A percentile compares a stretch with the other conserved stretches of the same genome.
Evolutionary conservation across 2,888 invertebrate genomes (phyloP).

Genomic region (Lamellibrachia satsuma): DNA sequence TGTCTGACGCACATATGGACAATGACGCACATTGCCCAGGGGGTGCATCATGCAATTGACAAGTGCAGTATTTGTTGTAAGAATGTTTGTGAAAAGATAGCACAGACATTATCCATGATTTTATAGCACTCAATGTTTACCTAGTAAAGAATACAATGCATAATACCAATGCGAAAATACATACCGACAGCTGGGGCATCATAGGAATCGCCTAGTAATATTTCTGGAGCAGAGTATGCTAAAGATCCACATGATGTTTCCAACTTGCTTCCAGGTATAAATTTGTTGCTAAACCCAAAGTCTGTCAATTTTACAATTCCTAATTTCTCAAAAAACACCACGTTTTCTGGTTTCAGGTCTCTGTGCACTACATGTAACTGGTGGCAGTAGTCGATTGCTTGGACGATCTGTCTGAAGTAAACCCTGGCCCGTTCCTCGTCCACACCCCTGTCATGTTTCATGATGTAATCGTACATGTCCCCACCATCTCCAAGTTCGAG

Average conservation of each 20-base stretch:
- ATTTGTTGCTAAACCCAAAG: slow-evolving; percentile 91
- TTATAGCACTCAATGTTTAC: neutral
- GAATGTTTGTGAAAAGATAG: too few relatives aligned
- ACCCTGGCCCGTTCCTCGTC: slow-evolving; percentile 71
- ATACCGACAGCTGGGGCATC: slow-evolving; percentile 97
- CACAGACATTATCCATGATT: too few relatives aligned
- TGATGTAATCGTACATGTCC: slow-evolving; percentile 97
- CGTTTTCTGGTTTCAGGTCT: slow-evolving; percentile 99
- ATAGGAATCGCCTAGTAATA: slow-evolving; percentile 96
- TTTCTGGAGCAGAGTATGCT: slow-evolving; percentile 99
- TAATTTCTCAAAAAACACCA: slow-evolving; percentile 96
- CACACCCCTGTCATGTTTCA: slow-evolving; percentile 89
- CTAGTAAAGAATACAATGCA: slow-evolving; percentile 18
- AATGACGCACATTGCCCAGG: too few relatives aligned
- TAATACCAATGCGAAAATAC: slow-evolving; percentile 50
- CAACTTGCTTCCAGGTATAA: slow-evolving; percentile 90
- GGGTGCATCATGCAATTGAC: too few relatives aligned
- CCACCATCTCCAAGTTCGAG: slow-evolving; percentile 98
- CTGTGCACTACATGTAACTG: slow-evolving; percentile 87
- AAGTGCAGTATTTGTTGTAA: too few relatives aligned
- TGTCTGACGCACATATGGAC: too few relatives aligned
- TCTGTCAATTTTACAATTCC: slow-evolving; percentile 98
- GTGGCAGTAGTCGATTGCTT: slow-evolving; percentile 97
- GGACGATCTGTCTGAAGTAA: slow-evolving; percentile 95
- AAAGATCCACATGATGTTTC: slow-evolving; percentile 98